A percentile compares a stretch with the other conserved stretches of the same genome.
Conservation (phyloP, 1,140 invertebrate genomes). For the Gryllus bimaculatus region DNA sequence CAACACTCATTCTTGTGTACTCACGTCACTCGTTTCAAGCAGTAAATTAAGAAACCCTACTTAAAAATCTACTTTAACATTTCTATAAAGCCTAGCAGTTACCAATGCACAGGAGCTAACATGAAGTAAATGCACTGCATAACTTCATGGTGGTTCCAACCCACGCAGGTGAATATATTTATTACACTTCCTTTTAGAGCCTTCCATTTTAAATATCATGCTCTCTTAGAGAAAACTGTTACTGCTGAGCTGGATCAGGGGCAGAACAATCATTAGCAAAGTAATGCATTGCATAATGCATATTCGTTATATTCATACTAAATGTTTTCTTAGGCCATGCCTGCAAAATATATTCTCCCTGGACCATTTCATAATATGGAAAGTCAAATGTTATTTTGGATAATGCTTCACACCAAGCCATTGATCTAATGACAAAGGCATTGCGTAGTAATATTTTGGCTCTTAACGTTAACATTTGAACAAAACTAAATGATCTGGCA, state of each 20-base stretch:
- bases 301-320: background rate
- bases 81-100: background rate
- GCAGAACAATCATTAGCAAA: background rate
- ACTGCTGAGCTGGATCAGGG: background rate
- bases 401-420: background rate
- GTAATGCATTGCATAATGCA: background rate
- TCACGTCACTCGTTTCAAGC: background rate
- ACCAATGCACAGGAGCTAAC: background rate
- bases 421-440: background rate
- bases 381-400: background rate
- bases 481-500: background rate
- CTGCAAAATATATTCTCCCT: background rate
- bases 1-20: background rate
- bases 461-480: background rate
- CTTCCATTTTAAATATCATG: slow-evolving; percentile 18
- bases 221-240: slow-evolving; percentile 11
- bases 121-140: background rate
- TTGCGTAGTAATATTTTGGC: background rate
- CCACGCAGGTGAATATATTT: slow-evolving; percentile 10
- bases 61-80: slow-evolving; percentile 5
- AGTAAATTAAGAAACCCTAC: background rate
- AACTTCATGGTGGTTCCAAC: background rate
- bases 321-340: slow-evolving; percentile 1
- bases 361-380: slow-evolving; percentile 4
- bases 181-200: slow-evolving; percentile 19